Evolutionary conservation across 1,140 invertebrate genomes (phyloP).

Genomic region (Magallana ariakensis): DNA sequence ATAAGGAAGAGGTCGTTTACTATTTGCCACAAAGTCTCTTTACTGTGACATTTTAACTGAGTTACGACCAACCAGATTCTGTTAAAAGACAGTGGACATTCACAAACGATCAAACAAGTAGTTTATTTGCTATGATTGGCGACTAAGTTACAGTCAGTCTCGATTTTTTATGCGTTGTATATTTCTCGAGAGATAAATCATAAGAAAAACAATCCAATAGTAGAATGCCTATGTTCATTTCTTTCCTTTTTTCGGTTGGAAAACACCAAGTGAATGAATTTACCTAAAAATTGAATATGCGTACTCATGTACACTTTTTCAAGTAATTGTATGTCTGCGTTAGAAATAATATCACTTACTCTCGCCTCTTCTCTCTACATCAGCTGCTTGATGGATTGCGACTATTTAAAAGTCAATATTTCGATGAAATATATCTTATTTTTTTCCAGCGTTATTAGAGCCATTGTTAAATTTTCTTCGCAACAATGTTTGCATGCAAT

Average conservation of each 20-base stretch:
- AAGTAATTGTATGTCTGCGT: too few species aligned
- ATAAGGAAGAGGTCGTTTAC: neutral
- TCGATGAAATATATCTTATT: neutral
- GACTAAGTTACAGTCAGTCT: neutral
- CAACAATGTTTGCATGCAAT: constrained; percentile 45
- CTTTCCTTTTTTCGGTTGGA: too few species aligned
- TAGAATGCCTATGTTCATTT: too few species aligned
- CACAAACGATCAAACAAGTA: too few species aligned
- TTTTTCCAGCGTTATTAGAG: too few species aligned
- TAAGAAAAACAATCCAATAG: neutral
- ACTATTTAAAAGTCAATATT: neutral
- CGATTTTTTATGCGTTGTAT: too few species aligned
- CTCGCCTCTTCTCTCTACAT: neutral
- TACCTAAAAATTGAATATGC: too few species aligned
- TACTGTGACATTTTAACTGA: neutral
- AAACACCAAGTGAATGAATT: too few species aligned
- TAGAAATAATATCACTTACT: too few species aligned
- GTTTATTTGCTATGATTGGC: too few species aligned
- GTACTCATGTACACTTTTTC: too few species aligned
- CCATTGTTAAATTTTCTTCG: neutral
- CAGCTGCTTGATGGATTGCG: neutral
- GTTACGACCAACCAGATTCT: neutral
- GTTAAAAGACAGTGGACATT: too few species aligned
- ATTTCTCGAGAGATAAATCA: neutral
- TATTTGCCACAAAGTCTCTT: neutral